These are phyloP conservation scores for Euura saliciscinereae DNA, from an alignment of 1,140 invertebrate genomes.

Conservation along the genomic window DNA sequence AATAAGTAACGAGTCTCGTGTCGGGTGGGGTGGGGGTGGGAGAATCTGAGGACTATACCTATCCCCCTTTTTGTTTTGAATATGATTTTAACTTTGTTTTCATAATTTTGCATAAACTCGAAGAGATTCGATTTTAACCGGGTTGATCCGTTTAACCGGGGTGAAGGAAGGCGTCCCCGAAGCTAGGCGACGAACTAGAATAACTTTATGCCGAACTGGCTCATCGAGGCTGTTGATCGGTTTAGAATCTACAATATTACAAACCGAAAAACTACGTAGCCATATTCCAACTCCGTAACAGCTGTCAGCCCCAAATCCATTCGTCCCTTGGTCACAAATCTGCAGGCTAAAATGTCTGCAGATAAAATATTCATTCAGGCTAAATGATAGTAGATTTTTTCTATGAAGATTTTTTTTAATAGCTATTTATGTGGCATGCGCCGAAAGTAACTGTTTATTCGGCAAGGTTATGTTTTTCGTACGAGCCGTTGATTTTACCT, in stretches of 20 bases:
- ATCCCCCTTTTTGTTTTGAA: not conserved
- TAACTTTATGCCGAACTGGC: not conserved
- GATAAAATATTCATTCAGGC: no score
- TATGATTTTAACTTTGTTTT: conserved; percentile 6
- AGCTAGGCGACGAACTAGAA: not conserved
- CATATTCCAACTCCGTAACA: no score
- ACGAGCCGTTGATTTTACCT: no score
- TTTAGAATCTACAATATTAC: not conserved
- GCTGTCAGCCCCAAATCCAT: no score
- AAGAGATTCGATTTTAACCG: not conserved
- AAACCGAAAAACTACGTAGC: not conserved
- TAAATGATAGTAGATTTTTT: no score
- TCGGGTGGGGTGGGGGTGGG: accelerated
- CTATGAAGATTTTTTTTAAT: no score
- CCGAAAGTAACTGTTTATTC: no score
- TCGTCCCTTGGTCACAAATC: no score
- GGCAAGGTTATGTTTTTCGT: no score
- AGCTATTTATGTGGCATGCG: no score
- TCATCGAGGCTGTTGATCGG: not conserved
- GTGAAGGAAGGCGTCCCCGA: not conserved
- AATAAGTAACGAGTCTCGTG: not conserved
- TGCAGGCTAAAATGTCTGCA: no score
- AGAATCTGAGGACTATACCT: no score
- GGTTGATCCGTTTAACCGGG: not conserved
- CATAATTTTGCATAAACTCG: conserved; percentile 1